phyloP scores from a whole-genome alignment of 1,140 invertebrate species.

The Bombus breviceps region DNA sequence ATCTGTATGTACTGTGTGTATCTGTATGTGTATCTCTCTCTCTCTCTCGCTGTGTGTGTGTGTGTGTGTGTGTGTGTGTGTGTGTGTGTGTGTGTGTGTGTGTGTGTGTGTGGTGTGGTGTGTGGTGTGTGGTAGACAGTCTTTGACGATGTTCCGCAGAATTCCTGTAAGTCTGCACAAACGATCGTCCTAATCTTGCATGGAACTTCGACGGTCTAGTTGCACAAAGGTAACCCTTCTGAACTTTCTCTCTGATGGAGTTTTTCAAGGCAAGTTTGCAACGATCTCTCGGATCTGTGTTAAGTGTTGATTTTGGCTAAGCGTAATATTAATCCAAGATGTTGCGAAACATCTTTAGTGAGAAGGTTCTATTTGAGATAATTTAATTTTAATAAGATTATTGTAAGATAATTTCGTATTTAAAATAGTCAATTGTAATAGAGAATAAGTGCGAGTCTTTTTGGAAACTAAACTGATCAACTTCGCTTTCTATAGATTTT shows the following conservation, averaged over 20 bases:
- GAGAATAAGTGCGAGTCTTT: too few relatives aligned
- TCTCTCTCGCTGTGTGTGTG: too few relatives aligned
- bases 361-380: neutral
- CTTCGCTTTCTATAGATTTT: too few relatives aligned
- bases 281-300: neutral
- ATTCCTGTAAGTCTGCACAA: slow-evolving; percentile 43
- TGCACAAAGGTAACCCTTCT: slow-evolving; percentile 37
- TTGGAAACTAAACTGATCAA: too few relatives aligned
- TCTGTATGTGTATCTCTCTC: too few relatives aligned
- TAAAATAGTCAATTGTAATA: too few relatives aligned
- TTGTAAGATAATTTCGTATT: neutral
- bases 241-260: slow-evolving; percentile 26
- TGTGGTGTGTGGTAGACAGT: neutral
- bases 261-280: neutral
- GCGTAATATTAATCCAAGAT: neutral
- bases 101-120: too few relatives aligned
- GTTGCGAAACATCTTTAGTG: neutral
- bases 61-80: too few relatives aligned
- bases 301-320: neutral
- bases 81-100: too few relatives aligned
- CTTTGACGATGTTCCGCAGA: slow-evolving; percentile 37
- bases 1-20: too few relatives aligned
- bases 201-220: slow-evolving; percentile 33
- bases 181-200: slow-evolving; percentile 55
- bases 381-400: neutral